Percentiles rank a stretch among this genome's conserved stretches.
These are phyloP conservation scores for Apteryx mantelli DNA, from an alignment of 2,113 vertebrate species.

Conservation along the genomic window DNA sequence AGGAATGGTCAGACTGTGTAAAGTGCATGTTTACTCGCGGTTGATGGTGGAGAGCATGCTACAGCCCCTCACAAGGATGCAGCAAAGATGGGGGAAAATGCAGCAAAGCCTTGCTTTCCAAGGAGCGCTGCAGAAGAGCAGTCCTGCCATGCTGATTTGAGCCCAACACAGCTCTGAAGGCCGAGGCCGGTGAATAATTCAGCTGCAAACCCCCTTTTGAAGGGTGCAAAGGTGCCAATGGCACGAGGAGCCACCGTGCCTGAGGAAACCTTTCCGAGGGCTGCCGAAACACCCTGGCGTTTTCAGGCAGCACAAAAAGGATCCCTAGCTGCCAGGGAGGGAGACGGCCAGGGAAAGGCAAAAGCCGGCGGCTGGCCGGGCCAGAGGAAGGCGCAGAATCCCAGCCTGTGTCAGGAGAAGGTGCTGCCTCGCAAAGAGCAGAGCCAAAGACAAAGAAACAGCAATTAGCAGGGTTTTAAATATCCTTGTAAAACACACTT, in stretches of 20 bases:
- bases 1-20: neutral
- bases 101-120: neutral
- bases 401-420: conserved; percentile 44
- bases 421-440: conserved; percentile 45
- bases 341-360: neutral
- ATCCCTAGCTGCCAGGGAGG: neutral
- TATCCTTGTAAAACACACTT: conserved; percentile 50
- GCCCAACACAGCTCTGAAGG: neutral
- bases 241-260: neutral
- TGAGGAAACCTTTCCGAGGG: neutral
- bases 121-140: neutral
- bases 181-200: neutral
- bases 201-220: neutral
- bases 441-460: conserved; percentile 54
- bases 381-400: neutral
- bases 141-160: neutral
- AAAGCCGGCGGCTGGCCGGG: neutral
- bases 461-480: conserved; percentile 73
- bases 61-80: neutral
- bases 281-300: neutral
- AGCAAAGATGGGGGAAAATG: neutral
- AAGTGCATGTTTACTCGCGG: neutral
- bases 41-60: neutral
- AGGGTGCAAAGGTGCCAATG: neutral
- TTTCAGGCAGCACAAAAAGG: neutral